Base-by-base conservation (phyloP, 2,888 invertebrate species). In the Anodontia alba region DNA sequence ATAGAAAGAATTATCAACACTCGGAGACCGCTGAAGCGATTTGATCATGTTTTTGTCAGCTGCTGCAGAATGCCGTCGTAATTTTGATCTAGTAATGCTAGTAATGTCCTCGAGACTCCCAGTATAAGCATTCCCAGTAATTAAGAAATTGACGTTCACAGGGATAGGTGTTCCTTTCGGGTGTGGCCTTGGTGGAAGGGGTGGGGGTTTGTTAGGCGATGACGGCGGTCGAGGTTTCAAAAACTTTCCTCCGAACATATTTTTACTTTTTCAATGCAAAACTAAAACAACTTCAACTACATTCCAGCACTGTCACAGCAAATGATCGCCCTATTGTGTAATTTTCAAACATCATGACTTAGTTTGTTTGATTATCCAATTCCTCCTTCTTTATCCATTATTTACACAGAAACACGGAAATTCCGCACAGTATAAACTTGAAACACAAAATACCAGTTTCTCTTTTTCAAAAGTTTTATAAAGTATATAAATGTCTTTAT, bases 161-260 rank as follows among this genome's bases (percentile, higher is more conserved):
- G 84, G 84, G 12, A 80, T 49, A 33, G 84, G 81, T 43, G 81
- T 80, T 10, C 81, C 84, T 31, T 82, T 81, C 3, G 67, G 72
- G 5, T 75, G 71, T 49, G 79, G 43, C 62, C 79, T 84, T 49
- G 75, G 62, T 17, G 81, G 81, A 20, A 80, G 69, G 0, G 73
- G 80, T 23, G 84, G 84, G 8, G 84, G 84, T 49, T 80, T 77
- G 42, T 85, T 85, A 26, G 84, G 84, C 15, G 84, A 85, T 12
- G 82, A 69, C 1, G 77, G 81, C 12, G 80, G 81, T 43, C 80
- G 51, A 51, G 51, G 36, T 51, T 75, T 83, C 26, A 83, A 68
- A 51, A 83, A 69, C 31, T 69, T 74, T 66, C 73, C 43, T 3
- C 67, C 67, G n/a, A 23, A n/a, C 67, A 67, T 67, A 26, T 54